Evolutionary conservation across 2,888 invertebrate genomes (phyloP), one percentile per base, ranked within the genome.

Genomic region (Macrosiphum euphorbiae): DNA sequence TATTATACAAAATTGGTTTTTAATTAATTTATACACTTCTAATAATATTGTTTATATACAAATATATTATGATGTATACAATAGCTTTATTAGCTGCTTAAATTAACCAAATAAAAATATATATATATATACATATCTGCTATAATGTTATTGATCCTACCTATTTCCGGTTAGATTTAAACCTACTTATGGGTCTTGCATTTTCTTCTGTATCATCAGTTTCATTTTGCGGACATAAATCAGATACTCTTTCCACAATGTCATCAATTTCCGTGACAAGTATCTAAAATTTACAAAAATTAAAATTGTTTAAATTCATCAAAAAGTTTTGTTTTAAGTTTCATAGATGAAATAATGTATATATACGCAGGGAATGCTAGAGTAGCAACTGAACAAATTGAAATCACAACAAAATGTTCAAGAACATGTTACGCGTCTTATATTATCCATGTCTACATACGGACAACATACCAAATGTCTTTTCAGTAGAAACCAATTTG

Each of bases 191-290:
- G 16, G 94, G 94, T 52, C 86, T 58, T 67, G 52, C 0, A 41
- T 24, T 87, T 41, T 93, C 58, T 58, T 90, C 61, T 47, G 52
- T 24, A 44, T 90, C 20, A 35, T 55, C n/a, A 41, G 11, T 50
- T 90, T 90, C 52, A 90, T 86, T 90, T 61, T 90, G 35, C 20
- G 86, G n/a, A 67, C 13, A 41, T 11, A 50, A 44, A 4, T 90
- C 86, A 44, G 90, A 86, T 26, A 90, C 52, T 90, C 90, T 90
- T 13, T 94, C 94, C 7, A 90, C 86, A n/a, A 94, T 94, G 44
- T 94, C 94, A 44, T 90, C 85, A n/a, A 94, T 94, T 94, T 94
- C 90, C 0, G 94, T 94, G 16, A 94, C 61, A 50, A 94, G 85
- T 90, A 94, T 67, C 94, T 94, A n/a, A 84, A 93, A 84, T 84